Evolutionary conservation across 1,140 invertebrate species (phyloP), one percentile per base, ranked within the genome.

Genomic region (Atopsyche davidsoni): DNA sequence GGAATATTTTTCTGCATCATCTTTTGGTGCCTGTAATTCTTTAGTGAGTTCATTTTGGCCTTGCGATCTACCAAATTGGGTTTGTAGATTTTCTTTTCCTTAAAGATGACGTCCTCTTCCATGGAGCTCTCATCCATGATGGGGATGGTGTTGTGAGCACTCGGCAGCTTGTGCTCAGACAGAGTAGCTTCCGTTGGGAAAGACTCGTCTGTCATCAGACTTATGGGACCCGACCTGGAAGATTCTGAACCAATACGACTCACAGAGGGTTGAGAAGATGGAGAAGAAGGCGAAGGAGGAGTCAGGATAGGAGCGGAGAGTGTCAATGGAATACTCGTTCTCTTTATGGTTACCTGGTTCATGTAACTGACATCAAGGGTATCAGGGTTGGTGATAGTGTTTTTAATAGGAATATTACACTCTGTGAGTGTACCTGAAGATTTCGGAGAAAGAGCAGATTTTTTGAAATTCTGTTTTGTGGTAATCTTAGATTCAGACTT

Each of bases 21-120:
- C 9, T 70, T 65, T 54, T 70, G 69, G 48, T 75, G 72, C 51
- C 72, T 66, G 48, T 73, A 75, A 58, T 72, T 75, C 50, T 73
- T 74, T 19, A 74, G 44, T n/a, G 68, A 58, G 55, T 69, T 72
- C n/a, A 66, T 69, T 57, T 72, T 69, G 62, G 21, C 49, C 61
- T 34, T 62, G 53, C 46, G 59, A 64, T 22, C 60, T 47, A 58
- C 49, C 54, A 59, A 24, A 32, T 60, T 58, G 14, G 47, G 34
- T 21, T 45, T 48, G 19, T 57, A 53, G 2, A 49, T 43, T 39
- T 53, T 58, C 39, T 58, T 58, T 19, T 53, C 51, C 9, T 43
- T 53, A 6, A 53, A 14, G 24, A 23, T 38, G 1, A 56, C 18
- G 19, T 51, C 46, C 18, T 49, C 47, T 39, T 58, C 55, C 16